Conservation (phyloP, 2,797 vertebrate genomes). For the Takifugu rubripes region DNA sequence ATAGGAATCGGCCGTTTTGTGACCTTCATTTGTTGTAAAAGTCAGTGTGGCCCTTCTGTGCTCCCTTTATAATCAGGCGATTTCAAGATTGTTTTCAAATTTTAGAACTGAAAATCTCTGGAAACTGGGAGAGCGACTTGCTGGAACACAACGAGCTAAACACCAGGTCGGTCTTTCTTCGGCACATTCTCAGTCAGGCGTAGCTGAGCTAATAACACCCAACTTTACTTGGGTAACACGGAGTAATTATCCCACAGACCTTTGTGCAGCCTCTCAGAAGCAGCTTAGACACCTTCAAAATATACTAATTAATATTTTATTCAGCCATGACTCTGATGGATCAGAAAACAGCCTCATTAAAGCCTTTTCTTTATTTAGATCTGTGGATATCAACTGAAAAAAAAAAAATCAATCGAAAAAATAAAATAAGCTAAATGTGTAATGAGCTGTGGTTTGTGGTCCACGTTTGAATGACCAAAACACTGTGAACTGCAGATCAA, state of each 20-base stretch:
- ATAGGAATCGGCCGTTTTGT: too few relatives aligned
- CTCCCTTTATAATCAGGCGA: too few relatives aligned
- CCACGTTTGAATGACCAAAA: constrained; percentile 67
- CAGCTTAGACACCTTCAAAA: constrained; percentile 45
- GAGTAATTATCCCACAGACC: constrained; percentile 58
- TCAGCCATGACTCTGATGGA: constrained; percentile 30
- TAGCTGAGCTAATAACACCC: constrained; percentile 20
- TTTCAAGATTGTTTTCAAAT: too few relatives aligned
- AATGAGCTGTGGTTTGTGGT: constrained; percentile 47
- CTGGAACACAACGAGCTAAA: too few relatives aligned
- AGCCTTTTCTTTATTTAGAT: constrained; percentile 6
- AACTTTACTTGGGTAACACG: constrained; percentile 38
- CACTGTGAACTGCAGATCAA: constrained; percentile 67
- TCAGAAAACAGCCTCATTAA: constrained; percentile 30
- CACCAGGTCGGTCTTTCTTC: constrained; percentile 19
- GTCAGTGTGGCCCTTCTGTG: too few relatives aligned
- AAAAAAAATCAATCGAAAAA: constrained; percentile 12
- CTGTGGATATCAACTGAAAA: constrained; percentile 26
- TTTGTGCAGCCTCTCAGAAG: constrained; percentile 26
- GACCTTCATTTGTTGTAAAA: too few relatives aligned
- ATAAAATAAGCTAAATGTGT: constrained; percentile 39
- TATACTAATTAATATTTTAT: constrained; percentile 53
- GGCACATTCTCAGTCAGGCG: constrained; percentile 40
- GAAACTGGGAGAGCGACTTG: background rate
- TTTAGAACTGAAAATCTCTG: background rate